phyloP scores from a whole-genome alignment of 2,113 vertebrate genomes.

The Ranitomeya imitator region DNA sequence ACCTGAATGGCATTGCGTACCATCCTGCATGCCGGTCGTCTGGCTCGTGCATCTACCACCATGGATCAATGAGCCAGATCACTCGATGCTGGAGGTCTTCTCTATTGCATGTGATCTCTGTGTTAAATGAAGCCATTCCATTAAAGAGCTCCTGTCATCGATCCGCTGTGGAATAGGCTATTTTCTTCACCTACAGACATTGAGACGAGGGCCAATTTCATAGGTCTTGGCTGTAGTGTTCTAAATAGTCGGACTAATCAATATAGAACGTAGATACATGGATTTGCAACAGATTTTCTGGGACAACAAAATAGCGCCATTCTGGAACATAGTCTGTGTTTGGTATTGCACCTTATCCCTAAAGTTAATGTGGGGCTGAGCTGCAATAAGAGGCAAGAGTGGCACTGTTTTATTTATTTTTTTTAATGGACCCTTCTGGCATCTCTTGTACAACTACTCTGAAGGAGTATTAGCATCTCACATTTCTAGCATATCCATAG shows the following conservation, averaged over 20 bases:
- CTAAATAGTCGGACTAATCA: not conserved
- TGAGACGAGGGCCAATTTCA: not conserved
- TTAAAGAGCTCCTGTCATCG: conserved; percentile 1
- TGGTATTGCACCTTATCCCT: too few species aligned
- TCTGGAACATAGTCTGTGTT: too few species aligned
- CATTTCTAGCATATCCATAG: too few species aligned
- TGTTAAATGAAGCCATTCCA: not conserved
- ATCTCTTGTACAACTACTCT: too few species aligned
- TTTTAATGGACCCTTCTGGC: too few species aligned
- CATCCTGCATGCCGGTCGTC: not conserved
- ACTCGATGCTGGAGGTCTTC: not conserved
- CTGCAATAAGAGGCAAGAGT: too few species aligned
- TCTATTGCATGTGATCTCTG: conserved; percentile 12
- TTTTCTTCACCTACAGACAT: not conserved
- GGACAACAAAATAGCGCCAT: too few species aligned
- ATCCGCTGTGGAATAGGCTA: not conserved
- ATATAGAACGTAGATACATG: not conserved
- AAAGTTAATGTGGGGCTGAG: too few species aligned
- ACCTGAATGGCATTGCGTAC: not conserved
- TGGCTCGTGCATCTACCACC: conserved; percentile 19
- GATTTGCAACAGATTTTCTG: not conserved
- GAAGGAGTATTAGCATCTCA: too few species aligned
- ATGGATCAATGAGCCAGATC: not conserved
- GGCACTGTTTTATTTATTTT: too few species aligned
- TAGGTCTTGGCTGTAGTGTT: not conserved